Percentiles rank a stretch among this genome's conserved stretches.
Conservation (phyloP, 92 coral and sea anemone species). For the Chrysogorgia sp. region DNA sequence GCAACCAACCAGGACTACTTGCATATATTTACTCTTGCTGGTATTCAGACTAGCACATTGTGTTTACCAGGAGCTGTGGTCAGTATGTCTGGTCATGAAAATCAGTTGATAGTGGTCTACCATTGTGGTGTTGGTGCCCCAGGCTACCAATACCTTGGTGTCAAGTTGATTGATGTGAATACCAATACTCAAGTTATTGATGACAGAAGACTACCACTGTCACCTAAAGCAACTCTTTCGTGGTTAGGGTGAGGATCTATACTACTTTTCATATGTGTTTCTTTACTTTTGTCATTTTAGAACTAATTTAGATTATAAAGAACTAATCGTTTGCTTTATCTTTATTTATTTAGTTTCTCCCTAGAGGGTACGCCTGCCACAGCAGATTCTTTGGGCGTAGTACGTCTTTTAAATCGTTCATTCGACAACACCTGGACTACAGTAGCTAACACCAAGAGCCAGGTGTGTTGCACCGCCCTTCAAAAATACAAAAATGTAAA, state of each 20-base stretch:
- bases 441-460: slow-evolving; percentile 73
- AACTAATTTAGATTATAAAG: too few species aligned
- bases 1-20: slow-evolving; percentile 80
- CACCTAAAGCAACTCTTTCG: slow-evolving; percentile 78
- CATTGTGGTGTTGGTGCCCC: slow-evolving; percentile 87
- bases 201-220: slow-evolving; percentile 75
- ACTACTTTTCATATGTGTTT: background rate
- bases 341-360: slow-evolving; percentile 76
- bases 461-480: slow-evolving; percentile 51
- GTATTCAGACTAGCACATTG: slow-evolving; percentile 77
- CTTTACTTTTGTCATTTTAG: background rate
- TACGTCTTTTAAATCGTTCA: slow-evolving; percentile 74
- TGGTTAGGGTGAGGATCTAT: slow-evolving; percentile 86
- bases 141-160: slow-evolving; percentile 81
- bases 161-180: slow-evolving; percentile 74
- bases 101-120: slow-evolving; percentile 70
- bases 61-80: slow-evolving; percentile 91
- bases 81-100: slow-evolving; percentile 77
- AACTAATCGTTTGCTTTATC: too few species aligned
- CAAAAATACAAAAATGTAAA: too few species aligned
- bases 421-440: slow-evolving; percentile 88
- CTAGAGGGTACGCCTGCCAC: slow-evolving; percentile 86
- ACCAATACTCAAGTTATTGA: slow-evolving; percentile 62
- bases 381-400: slow-evolving; percentile 83
- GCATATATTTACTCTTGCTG: slow-evolving; percentile 86